Evolutionary conservation across 2,888 invertebrate genomes (phyloP).

Genomic region (Geophilus truncorum): DNA sequence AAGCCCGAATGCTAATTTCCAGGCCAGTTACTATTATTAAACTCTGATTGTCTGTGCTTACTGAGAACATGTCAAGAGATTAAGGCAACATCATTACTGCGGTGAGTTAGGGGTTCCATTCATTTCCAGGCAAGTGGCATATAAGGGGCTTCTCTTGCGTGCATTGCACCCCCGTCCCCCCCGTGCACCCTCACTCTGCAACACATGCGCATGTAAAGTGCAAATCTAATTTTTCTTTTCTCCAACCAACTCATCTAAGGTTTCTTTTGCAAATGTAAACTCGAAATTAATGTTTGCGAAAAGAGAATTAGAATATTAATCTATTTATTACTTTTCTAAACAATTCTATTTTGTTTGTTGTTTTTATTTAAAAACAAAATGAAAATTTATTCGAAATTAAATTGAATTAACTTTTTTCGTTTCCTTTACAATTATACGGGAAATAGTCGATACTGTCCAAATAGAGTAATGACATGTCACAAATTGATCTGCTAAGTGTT

Average conservation of each 20-base stretch:
- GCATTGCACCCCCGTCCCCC: slow-evolving; percentile 4
- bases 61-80: slow-evolving; percentile 21
- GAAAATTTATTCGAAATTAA: too few species aligned
- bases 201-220: background rate
- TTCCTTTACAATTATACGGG: too few species aligned
- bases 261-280: background rate
- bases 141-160: slow-evolving; percentile 27
- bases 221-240: background rate
- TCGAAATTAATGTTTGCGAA: background rate
- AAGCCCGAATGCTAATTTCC: slow-evolving; percentile 18
- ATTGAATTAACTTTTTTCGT: too few species aligned
- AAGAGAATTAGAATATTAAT: background rate
- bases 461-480: too few species aligned
- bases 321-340: background rate
- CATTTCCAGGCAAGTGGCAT: slow-evolving; percentile 6
- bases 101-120: slow-evolving; percentile 21
- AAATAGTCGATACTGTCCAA: too few species aligned
- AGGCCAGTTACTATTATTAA: slow-evolving; percentile 24
- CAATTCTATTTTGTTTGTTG: background rate
- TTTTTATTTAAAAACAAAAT: too few species aligned
- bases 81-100: slow-evolving; percentile 22
- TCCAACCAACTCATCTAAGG: background rate
- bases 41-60: slow-evolving; percentile 27
- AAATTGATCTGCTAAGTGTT: too few species aligned
- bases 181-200: background rate